These are phyloP conservation scores for Dromiciops gliroides DNA, from an alignment of 2,113 vertebrate genomes.

Conservation along the genomic window DNA sequence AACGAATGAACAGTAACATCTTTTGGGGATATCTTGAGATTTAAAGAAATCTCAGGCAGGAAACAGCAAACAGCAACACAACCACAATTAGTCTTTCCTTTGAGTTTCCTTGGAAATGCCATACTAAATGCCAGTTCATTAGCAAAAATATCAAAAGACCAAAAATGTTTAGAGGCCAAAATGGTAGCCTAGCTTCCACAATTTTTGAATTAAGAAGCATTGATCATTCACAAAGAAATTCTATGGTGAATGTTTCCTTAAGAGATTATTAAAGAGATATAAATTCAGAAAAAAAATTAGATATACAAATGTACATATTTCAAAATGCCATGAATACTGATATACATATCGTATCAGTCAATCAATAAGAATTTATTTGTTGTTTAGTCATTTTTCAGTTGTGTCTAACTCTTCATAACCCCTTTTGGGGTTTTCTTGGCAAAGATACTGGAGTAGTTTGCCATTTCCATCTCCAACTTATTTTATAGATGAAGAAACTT, in stretches of 20 bases:
- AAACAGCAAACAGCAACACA: neutral
- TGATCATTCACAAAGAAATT: slow-evolving; percentile 13
- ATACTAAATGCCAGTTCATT: neutral
- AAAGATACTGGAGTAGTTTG: neutral
- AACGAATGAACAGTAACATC: neutral
- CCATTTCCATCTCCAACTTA: neutral
- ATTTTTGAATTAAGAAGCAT: slow-evolving; percentile 30
- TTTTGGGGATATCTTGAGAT: neutral
- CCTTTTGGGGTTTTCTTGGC: neutral
- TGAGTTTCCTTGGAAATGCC: neutral
- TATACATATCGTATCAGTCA: neutral
- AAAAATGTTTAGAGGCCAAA: neutral
- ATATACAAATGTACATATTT: slow-evolving; percentile 10
- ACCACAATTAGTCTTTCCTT: slow-evolving; percentile 27
- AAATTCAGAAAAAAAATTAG: neutral
- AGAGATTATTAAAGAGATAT: neutral
- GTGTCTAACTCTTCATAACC: neutral
- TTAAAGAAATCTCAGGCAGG: neutral
- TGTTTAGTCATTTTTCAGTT: neutral
- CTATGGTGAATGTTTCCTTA: neutral
- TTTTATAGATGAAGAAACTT: neutral
- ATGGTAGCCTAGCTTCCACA: neutral
- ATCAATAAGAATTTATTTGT: neutral
- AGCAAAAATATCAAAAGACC: neutral
- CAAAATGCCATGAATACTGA: too few species aligned